Conservation (phyloP, 1,140 invertebrate genomes). For the Glossosoma conforme region DNA sequence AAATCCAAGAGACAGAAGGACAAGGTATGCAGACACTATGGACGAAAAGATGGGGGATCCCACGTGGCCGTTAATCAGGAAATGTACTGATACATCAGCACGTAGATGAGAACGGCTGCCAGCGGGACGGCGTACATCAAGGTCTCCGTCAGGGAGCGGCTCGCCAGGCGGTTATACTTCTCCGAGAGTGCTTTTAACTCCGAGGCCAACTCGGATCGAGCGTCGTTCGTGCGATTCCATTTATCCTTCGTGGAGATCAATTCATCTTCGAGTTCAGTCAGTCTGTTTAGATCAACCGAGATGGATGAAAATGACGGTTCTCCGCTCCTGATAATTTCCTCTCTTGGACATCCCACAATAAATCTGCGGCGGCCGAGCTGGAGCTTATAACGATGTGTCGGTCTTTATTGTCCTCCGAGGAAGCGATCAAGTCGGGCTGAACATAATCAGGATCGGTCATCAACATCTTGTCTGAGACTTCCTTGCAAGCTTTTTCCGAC, state of each 20-base stretch:
- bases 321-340: constrained; percentile 17
- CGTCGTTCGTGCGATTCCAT: constrained; percentile 41
- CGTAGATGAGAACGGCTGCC: constrained; percentile 36
- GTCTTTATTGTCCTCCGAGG: constrained; percentile 22
- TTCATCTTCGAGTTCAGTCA: constrained; percentile 47
- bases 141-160: constrained; percentile 23
- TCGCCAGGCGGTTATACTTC: constrained; percentile 32
- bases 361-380: constrained; percentile 19
- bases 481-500: constrained; percentile 36
- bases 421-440: not conserved
- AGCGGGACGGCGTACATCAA: constrained; percentile 36
- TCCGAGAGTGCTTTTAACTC: constrained; percentile 37
- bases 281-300: constrained; percentile 36
- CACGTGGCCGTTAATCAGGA: constrained; percentile 51
- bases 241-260: constrained; percentile 46
- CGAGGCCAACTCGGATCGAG: constrained; percentile 40
- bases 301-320: constrained; percentile 39
- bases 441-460: not conserved
- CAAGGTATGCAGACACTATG: constrained; percentile 22
- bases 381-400: constrained; percentile 30
- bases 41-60: constrained; percentile 41
- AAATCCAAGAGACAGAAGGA: constrained; percentile 6
- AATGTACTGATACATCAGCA: constrained; percentile 39
- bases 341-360: constrained; percentile 14
- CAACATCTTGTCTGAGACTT: constrained; percentile 37